Base-by-base conservation (phyloP, 2,797 vertebrate species). In the Pristis pectinata region DNA sequence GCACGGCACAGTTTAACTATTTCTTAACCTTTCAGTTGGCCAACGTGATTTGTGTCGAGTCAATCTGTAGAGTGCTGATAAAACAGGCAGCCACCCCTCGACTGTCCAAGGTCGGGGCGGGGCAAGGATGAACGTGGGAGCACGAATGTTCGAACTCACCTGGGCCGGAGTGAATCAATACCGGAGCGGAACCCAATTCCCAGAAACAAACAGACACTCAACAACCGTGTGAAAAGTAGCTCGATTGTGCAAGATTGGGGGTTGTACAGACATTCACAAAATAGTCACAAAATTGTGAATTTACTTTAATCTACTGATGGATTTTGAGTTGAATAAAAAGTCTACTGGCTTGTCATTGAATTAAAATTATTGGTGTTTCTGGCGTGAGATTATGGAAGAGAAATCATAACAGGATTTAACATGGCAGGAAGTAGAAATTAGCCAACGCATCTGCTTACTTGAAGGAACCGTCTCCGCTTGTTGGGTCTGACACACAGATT, bases 201-300 rank as follows among this genome's bases (percentile, higher is more conserved):
- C 70, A 87, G 53, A 37, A 91, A 4, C 6, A 95, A 72, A 37
- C 70, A 74, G 95, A 92, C 96, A 96, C 96, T 95, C 95, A 95
- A 77, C 59, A 4, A 15, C 19, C n/a, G 87, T 9, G 27, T 5
- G 61, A 41, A n/a, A 92, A 37, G 10, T 0, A 72, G 37, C n/a
- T 93, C 7, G 91, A 44, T 44, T 37, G 11, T 70, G 70, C n/a
- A 44, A 8, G 49, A 85, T 6, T 85, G 27, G 30, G n/a, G 61
- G 19, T 92, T 92, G 3, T 4, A 92, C 41, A 49, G n/a, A n/a
- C n/a, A n/a, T n/a, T n/a, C n/a, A n/a, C n/a, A n/a, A n/a, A n/a
- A n/a, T n/a, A n/a, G n/a, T n/a, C n/a, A n/a, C n/a, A n/a, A n/a
- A n/a, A n/a, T n/a, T n/a, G n/a, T n/a, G n/a, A n/a, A n/a, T 94